Evolutionary conservation across 23 tunicate species (phyloP).

Genomic region (Styela clava): DNA sequence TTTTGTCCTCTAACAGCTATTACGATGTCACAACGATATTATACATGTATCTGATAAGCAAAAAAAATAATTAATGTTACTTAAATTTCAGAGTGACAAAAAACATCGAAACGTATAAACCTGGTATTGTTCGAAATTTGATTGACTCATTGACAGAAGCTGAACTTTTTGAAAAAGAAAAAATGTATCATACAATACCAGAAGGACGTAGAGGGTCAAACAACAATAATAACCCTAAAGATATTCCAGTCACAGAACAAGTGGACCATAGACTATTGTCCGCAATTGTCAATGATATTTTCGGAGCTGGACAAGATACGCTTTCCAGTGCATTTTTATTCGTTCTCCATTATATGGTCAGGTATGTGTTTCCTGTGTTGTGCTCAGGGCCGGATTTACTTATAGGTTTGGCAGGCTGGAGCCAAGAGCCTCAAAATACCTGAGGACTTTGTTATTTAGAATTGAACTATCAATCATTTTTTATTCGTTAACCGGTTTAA

Average conservation of each 20-base stretch:
- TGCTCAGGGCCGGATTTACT: too few relatives aligned
- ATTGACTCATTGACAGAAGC: constrained; percentile 26
- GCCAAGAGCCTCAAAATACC: too few relatives aligned
- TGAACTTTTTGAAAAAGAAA: background rate
- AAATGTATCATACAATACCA: background rate
- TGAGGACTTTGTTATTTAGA: too few relatives aligned
- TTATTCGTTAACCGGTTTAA: too few relatives aligned
- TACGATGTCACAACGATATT: too few relatives aligned
- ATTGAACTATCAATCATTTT: too few relatives aligned
- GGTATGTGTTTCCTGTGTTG: constrained; percentile 7
- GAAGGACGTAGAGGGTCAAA: background rate
- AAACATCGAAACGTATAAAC: constrained; percentile 14
- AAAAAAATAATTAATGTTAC: too few relatives aligned
- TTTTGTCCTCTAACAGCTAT: too few relatives aligned
- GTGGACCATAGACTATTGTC: constrained; percentile 9
- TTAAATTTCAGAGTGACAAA: background rate
- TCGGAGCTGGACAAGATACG: constrained; percentile 34
- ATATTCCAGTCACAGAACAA: constrained; percentile 8
- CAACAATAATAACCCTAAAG: background rate
- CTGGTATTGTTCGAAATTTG: constrained; percentile 3
- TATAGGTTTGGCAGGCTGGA: too few relatives aligned
- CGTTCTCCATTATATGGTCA: constrained; percentile 21
- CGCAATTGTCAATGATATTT: constrained; percentile 26
- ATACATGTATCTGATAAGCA: too few relatives aligned
- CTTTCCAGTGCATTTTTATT: constrained; percentile 26